These are phyloP conservation scores for Gambusia yucatana DNA, from an alignment of 2,797 vertebrate species.

Conservation along the genomic window DNA sequence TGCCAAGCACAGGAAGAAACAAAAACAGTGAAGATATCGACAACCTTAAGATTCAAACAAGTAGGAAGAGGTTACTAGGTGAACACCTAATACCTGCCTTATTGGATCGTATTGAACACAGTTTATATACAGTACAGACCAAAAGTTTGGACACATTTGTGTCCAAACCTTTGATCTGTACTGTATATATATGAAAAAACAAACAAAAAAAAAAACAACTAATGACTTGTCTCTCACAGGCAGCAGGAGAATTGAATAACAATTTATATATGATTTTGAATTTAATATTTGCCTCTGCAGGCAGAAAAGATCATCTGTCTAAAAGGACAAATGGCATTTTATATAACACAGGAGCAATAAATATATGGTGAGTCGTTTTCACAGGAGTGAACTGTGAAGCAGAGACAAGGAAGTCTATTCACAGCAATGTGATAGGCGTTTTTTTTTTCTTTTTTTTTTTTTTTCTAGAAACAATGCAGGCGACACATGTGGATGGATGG, in stretches of 20 bases:
- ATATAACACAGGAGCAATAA: conserved; percentile 7
- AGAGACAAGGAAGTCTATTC: conserved; percentile 30
- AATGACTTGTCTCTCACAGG: conserved; percentile 30
- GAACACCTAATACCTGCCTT: not conserved
- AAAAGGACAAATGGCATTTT: conserved; percentile 18
- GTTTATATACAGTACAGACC: no score
- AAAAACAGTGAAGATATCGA: not conserved
- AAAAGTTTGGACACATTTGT: no score
- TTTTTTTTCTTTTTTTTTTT: conserved; percentile 13
- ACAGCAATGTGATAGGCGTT: conserved; percentile 20
- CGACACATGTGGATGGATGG: conserved; percentile 57
- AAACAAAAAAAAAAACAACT: not conserved
- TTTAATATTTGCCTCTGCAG: conserved; percentile 23
- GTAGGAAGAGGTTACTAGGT: conserved; percentile 19
- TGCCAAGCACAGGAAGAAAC: not conserved
- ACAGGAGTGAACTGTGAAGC: conserved; percentile 13
- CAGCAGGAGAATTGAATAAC: conserved; percentile 24
- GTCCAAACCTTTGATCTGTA: conserved; percentile 5
- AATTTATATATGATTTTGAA: conserved; percentile 25
- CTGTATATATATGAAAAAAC: conserved; percentile 18
- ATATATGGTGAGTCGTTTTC: conserved; percentile 32
- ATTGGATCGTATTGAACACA: conserved; percentile 6
- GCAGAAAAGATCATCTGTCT: conserved; percentile 23
- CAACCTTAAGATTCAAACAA: conserved; percentile 5
- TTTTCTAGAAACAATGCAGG: conserved; percentile 48